Evolutionary conservation across 2,888 invertebrate genomes (phyloP).

Genomic region (Eubasilissa splendida): DNA sequence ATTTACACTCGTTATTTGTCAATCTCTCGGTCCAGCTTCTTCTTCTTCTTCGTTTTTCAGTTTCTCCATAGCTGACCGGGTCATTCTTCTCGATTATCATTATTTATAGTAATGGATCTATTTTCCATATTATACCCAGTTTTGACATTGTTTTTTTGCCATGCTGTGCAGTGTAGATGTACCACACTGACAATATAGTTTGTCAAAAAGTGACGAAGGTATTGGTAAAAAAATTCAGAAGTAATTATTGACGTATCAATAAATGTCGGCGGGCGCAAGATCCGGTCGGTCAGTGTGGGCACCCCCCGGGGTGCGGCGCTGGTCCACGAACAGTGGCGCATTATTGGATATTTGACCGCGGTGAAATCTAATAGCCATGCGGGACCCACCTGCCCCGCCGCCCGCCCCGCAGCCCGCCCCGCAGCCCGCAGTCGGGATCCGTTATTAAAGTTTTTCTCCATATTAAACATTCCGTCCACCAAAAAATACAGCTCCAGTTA

Average conservation of each 20-base stretch:
- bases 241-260: not conserved
- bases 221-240: not conserved
- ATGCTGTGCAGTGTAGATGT: too few species aligned
- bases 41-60: too few species aligned
- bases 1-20: too few species aligned
- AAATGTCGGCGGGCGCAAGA: not conserved
- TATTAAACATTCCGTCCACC: conserved; percentile 75
- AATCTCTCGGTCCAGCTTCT: too few species aligned
- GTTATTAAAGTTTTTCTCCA: conserved; percentile 70
- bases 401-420: conserved; percentile 26
- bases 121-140: too few species aligned
- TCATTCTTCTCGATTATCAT: too few species aligned
- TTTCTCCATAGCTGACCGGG: too few species aligned
- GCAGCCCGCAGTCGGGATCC: conserved; percentile 41
- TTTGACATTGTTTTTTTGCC: too few species aligned
- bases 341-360: conserved; percentile 59
- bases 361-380: conserved; percentile 59
- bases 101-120: too few species aligned
- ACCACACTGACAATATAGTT: too few species aligned
- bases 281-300: conserved; percentile 7
- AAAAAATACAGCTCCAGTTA: conserved; percentile 65
- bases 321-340: conserved; percentile 55
- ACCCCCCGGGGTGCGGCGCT: conserved; percentile 20
- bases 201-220: not conserved
- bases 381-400: conserved; percentile 45